Evolutionary conservation across 1,140 invertebrate species (phyloP).

Genomic region (Drosophila lacteicornis): DNA sequence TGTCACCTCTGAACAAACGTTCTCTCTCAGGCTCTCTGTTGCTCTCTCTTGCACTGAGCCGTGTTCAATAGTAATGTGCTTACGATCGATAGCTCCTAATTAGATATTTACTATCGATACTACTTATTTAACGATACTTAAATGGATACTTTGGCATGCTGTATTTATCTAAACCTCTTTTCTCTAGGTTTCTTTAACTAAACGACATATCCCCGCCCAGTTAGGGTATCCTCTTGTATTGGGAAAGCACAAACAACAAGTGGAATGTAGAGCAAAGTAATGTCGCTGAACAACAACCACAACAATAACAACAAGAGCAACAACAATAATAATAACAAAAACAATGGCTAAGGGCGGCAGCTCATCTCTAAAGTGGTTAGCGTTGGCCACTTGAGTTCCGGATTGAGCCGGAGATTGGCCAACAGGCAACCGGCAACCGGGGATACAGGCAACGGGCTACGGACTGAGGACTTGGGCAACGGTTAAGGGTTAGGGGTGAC

Average conservation of each 20-base stretch:
- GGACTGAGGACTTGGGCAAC: no score
- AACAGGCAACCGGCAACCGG: background rate
- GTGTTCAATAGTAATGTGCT: no score
- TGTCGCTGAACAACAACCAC: slow-evolving; percentile 19
- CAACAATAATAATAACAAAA: slow-evolving; percentile 5
- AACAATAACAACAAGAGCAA: background rate
- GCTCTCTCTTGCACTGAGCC: no score
- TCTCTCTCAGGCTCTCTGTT: no score
- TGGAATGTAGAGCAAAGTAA: slow-evolving; percentile 49
- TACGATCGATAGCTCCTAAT: no score
- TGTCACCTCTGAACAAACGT: no score
- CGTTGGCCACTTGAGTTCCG: slow-evolving; percentile 58
- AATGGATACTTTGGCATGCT: no score
- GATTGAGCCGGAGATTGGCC: slow-evolving; percentile 44
- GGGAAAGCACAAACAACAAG: slow-evolving; percentile 20
- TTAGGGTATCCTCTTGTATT: background rate
- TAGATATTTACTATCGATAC: no score
- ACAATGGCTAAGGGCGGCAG: slow-evolving; percentile 44
- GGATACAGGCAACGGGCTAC: background rate
- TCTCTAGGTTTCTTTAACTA: no score
- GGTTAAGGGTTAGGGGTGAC: background rate
- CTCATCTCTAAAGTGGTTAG: slow-evolving; percentile 71
- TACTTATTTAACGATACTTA: no score
- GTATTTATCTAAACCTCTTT: no score
- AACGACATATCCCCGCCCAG: background rate